phyloP scores from a whole-genome alignment of 1,140 invertebrate species.

The Choristoneura fumiferana region DNA sequence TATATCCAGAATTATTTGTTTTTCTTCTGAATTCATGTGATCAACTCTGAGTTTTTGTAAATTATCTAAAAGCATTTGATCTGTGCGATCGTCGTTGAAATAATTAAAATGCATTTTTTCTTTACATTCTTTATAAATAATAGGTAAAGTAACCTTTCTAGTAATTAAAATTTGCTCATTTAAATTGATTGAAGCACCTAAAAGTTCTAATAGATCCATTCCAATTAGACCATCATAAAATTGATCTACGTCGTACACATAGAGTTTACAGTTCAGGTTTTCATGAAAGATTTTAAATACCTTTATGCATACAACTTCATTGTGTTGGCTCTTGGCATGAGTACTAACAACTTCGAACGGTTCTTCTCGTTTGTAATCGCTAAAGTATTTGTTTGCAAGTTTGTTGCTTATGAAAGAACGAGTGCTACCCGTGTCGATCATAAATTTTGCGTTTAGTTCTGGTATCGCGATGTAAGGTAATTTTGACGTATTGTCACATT shows the following conservation, averaged over 20 bases:
- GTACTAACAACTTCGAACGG: conserved; percentile 36
- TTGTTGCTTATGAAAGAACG: conserved; percentile 34
- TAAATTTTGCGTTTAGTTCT: conserved; percentile 21
- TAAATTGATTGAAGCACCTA: conserved; percentile 27
- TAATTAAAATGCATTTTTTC: no score
- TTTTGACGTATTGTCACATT: conserved; percentile 19
- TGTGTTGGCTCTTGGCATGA: conserved; percentile 30
- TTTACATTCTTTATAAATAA: conserved; percentile 25
- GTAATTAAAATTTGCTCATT: conserved; percentile 24
- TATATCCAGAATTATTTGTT: not conserved
- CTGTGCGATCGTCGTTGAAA: not conserved
- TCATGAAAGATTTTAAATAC: conserved; percentile 25
- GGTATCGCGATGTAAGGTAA: conserved; percentile 28
- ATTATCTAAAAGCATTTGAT: not conserved
- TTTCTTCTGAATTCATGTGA: not conserved
- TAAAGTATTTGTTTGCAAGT: conserved; percentile 27
- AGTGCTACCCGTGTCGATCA: conserved; percentile 40
- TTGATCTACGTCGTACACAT: conserved; percentile 29
- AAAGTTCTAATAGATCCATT: conserved; percentile 25
- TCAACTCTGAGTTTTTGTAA: not conserved
- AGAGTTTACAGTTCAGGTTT: conserved; percentile 24
- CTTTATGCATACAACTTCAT: conserved; percentile 27
- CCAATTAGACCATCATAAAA: conserved; percentile 24
- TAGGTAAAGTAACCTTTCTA: conserved; percentile 20
- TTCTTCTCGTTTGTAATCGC: conserved; percentile 24